phyloP scores from a whole-genome alignment of 2,113 vertebrate genomes.

The Passer montanus region DNA sequence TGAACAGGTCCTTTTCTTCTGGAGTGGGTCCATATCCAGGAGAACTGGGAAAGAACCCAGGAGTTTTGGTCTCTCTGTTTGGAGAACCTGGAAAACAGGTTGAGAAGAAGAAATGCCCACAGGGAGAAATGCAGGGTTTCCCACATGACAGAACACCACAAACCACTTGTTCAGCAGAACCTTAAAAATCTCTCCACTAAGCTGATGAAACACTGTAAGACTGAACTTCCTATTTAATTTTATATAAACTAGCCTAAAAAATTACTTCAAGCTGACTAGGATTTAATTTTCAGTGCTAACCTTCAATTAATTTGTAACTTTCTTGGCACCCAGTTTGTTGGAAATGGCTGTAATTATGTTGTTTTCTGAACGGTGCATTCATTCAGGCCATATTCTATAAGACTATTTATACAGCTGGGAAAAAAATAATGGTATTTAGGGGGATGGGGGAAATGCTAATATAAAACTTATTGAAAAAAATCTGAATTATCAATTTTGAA shows the following conservation, averaged over 20 bases:
- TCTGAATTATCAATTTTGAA: slow-evolving; percentile 60
- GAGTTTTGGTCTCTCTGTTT: background rate
- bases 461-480: slow-evolving; percentile 69
- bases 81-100: background rate
- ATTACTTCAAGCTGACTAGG: slow-evolving; percentile 77
- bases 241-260: slow-evolving; percentile 70
- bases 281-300: slow-evolving; percentile 82
- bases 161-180: slow-evolving; percentile 67
- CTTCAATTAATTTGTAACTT: slow-evolving; percentile 86
- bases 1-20: background rate
- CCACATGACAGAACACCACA: background rate
- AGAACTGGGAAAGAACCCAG: background rate
- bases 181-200: slow-evolving; percentile 56
- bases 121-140: background rate
- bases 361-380: slow-evolving; percentile 79
- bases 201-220: slow-evolving; percentile 44
- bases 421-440: slow-evolving; percentile 70
- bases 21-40: background rate
- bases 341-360: slow-evolving; percentile 81
- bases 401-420: slow-evolving; percentile 80
- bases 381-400: slow-evolving; percentile 72
- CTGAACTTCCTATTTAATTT: slow-evolving; percentile 71
- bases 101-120: background rate
- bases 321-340: slow-evolving; percentile 77
- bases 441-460: slow-evolving; percentile 65